phyloP scores from a whole-genome alignment of 2,113 vertebrate species.

The Bolborhynchus lineola region DNA sequence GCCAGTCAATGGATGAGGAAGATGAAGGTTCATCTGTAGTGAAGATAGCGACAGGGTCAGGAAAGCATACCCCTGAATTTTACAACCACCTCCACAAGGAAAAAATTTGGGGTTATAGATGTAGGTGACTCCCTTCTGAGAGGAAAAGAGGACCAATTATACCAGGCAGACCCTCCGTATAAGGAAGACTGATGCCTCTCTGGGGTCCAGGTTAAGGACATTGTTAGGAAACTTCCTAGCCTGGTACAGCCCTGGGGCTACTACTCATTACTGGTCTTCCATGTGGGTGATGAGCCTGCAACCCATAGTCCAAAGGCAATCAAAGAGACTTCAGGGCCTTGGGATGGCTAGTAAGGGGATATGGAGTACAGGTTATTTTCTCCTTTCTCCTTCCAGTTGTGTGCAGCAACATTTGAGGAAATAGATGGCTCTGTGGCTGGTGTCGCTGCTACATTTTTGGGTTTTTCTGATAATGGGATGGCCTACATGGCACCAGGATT shows the following conservation, averaged over 20 bases:
- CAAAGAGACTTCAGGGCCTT: not conserved
- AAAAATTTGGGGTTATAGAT: too few relatives aligned
- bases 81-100: not conserved
- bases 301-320: not conserved
- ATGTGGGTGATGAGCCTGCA: not conserved
- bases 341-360: not conserved
- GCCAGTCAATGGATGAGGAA: not conserved
- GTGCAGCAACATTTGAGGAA: not conserved
- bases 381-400: not conserved
- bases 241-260: not conserved
- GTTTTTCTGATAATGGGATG: not conserved
- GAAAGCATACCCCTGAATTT: fast-evolving
- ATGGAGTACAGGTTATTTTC: not conserved
- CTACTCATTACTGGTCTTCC: not conserved
- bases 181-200: not conserved
- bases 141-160: not conserved
- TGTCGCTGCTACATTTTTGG: too few relatives aligned
- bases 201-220: too few relatives aligned
- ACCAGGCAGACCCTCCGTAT: not conserved
- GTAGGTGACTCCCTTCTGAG: not conserved
- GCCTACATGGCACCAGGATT: not conserved
- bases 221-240: not conserved
- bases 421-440: not conserved
- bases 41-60: not conserved
- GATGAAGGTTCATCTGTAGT: not conserved